Evolutionary conservation across 2,113 vertebrate genomes (phyloP).

Genomic region (Hylia prasina): DNA sequence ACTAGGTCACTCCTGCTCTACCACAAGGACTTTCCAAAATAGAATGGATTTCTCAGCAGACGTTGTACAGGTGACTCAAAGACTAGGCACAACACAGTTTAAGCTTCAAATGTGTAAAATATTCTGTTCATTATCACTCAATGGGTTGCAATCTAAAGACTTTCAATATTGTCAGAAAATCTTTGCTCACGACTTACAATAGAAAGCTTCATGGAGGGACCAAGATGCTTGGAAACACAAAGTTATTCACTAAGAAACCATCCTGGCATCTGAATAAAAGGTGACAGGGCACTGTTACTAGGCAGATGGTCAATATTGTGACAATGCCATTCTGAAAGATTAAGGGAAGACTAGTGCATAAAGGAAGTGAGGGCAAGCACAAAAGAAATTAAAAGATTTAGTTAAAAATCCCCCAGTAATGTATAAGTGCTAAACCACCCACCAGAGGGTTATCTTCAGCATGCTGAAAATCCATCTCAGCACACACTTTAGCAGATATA

Average conservation of each 20-base stretch:
- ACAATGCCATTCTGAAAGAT: not conserved
- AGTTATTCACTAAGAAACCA: not conserved
- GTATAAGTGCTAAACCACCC: not conserved
- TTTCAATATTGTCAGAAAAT: not conserved
- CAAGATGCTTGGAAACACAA: not conserved
- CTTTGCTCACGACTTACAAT: not conserved
- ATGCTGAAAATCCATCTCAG: not conserved
- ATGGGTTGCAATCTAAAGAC: not conserved
- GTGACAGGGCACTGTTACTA: not conserved
- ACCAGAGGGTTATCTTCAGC: not conserved
- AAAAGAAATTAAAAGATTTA: not conserved
- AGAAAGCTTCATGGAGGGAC: not conserved
- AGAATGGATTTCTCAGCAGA: constrained; percentile 63
- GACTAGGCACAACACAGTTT: constrained; percentile 62
- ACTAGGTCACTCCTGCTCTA: constrained; percentile 56
- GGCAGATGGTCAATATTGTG: not conserved
- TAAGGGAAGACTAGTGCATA: not conserved
- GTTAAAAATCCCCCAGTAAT: not conserved
- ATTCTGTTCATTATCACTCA: not conserved
- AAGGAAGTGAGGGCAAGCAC: not conserved
- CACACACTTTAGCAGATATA: not conserved
- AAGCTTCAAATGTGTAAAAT: not conserved
- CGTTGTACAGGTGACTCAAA: constrained; percentile 64
- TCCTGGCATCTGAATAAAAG: not conserved
- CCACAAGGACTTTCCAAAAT: constrained; percentile 50